A percentile compares a stretch with the other conserved stretches of the same genome.
These are phyloP conservation scores for Festucalex cinctus DNA, from an alignment of 2,113 vertebrate genomes.

Conservation along the genomic window DNA sequence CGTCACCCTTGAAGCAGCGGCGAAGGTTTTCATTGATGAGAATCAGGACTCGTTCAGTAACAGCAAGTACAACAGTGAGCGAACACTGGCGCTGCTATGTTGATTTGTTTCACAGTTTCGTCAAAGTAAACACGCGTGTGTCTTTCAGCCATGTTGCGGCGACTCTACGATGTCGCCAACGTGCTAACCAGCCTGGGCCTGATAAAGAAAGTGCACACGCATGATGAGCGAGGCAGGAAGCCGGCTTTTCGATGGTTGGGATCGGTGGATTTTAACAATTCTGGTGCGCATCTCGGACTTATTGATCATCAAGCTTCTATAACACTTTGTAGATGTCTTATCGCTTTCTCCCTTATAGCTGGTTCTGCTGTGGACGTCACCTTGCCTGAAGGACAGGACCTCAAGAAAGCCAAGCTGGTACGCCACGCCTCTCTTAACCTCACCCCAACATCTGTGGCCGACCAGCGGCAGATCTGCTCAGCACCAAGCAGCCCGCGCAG, in stretches of 20 bases:
- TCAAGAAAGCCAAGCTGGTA: slow-evolving; percentile 65
- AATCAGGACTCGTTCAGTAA: slow-evolving; percentile 82
- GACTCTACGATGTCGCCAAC: slow-evolving; percentile 92
- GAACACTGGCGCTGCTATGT: slow-evolving; percentile 45
- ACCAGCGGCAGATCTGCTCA: slow-evolving; percentile 74
- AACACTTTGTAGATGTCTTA: background rate
- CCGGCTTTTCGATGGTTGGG: slow-evolving; percentile 93
- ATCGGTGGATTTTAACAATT: slow-evolving; percentile 75
- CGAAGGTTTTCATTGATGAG: slow-evolving; percentile 90
- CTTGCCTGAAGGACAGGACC: slow-evolving; percentile 21
- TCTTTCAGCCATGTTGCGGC: slow-evolving; percentile 84
- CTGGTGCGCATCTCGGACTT: slow-evolving; percentile 20
- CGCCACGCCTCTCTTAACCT: slow-evolving; percentile 75
- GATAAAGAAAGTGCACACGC: slow-evolving; percentile 88
- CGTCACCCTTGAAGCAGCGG: slow-evolving; percentile 86
- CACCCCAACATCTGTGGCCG: slow-evolving; percentile 51
- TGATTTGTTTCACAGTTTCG: background rate
- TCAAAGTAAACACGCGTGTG: background rate
- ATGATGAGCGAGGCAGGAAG: slow-evolving; percentile 83
- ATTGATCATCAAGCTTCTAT: too few species aligned
- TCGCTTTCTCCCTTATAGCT: too few species aligned
- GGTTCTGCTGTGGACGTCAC: background rate
- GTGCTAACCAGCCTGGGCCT: slow-evolving; percentile 87
- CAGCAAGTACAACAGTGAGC: slow-evolving; percentile 96
- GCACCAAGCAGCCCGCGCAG: slow-evolving; percentile 79